Evolutionary conservation across 2,888 invertebrate genomes (phyloP), one percentile per base, ranked within the genome.

Genomic region (Parascotia fuliginaria): DNA sequence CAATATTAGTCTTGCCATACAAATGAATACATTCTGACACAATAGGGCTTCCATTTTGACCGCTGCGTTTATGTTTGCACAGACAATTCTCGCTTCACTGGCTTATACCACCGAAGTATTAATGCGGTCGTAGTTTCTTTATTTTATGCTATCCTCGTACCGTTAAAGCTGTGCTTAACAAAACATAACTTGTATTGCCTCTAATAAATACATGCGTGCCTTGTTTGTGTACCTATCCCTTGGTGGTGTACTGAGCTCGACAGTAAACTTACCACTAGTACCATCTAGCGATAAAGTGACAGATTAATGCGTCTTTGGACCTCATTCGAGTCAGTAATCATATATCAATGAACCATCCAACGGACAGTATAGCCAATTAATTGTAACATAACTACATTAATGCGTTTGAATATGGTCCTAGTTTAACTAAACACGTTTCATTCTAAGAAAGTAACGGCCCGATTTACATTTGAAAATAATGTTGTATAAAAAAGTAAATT

Each of bases 11-110:
- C 79, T 84, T 83, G 75, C 88, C 84, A 86, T 88, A 91, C 90
- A 90, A 91, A 91, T 90, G 89, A 89, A 90, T 91, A 91, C 89
- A 88, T 89, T 87, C 83, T 87, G 85, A 83, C 83, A 90, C 88
- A 90, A 90, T 85, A 74, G 79, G 72, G 78, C 86, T 88, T 89
- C 90, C 89, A 90, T 89, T 87, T 89, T 88, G 88, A 87, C 88
- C 87, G 85, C 74, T 75, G 70, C 77, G 75, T 77, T 62, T 79
- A 63, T 88, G 86, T 91, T 89, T 90, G 83, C 78, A 55, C 77
- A 80, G 85, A 83, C 88, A 89, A 90, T 90, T 90, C 89, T 83
- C 87, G 79, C 79, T 78, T 64, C 76, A 69, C 77, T 65, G 69
- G 77, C 76, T 76, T 74, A 79, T 85, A 80, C 88, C 89, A 89